A percentile compares a stretch with the other conserved stretches of the same genome.
Evolutionary conservation across 2,113 vertebrate species (phyloP).

Genomic region (Hypanus sabinus): DNA sequence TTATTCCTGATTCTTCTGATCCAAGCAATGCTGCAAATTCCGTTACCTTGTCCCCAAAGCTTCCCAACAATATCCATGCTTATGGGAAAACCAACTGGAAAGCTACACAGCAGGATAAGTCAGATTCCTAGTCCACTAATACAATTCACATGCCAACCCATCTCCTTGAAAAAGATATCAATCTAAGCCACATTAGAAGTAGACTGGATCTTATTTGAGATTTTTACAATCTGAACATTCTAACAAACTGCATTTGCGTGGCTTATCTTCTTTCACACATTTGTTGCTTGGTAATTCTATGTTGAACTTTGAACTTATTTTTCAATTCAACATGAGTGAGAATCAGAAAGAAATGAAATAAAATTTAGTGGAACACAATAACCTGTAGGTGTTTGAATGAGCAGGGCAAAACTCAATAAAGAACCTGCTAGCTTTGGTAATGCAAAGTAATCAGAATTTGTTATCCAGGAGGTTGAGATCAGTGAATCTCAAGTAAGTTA

Average conservation of each 20-base stretch:
- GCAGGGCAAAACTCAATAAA: not conserved
- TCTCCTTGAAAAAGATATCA: too few species aligned
- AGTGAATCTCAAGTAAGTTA: not conserved
- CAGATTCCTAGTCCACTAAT: not conserved
- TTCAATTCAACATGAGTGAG: not conserved
- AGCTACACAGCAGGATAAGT: not conserved
- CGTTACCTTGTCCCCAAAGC: too few species aligned
- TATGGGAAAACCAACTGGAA: not conserved
- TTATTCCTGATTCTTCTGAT: too few species aligned
- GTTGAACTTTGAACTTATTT: not conserved
- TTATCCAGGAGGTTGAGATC: not conserved
- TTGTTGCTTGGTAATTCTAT: too few species aligned
- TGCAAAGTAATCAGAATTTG: not conserved
- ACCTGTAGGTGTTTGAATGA: not conserved
- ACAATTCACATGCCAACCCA: not conserved
- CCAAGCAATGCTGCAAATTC: too few species aligned
- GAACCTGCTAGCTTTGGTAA: not conserved
- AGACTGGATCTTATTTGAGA: too few species aligned
- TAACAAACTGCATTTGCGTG: too few species aligned
- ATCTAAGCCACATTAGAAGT: too few species aligned
- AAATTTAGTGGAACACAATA: not conserved
- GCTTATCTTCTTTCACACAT: too few species aligned
- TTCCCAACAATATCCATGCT: not conserved
- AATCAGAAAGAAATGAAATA: not conserved
- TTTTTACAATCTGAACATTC: too few species aligned